Evolutionary conservation across 2,113 vertebrate species (phyloP).

Genomic region (Panurus biarmicus): DNA sequence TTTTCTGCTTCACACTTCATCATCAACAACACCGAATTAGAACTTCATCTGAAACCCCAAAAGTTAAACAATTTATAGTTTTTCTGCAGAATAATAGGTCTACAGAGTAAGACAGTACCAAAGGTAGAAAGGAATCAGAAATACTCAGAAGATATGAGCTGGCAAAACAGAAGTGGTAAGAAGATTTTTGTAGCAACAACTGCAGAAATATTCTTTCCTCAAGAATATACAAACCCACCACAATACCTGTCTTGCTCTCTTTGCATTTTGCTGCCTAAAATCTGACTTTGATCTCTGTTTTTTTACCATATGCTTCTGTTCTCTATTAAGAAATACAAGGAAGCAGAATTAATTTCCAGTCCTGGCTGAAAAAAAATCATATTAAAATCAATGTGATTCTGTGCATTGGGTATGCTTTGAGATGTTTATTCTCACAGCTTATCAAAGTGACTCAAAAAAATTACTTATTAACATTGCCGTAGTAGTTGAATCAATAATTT

Average conservation of each 20-base stretch:
- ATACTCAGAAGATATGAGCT: not conserved
- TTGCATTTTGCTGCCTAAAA: not conserved
- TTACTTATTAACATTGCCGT: not conserved
- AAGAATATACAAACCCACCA: not conserved
- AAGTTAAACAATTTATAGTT: not conserved
- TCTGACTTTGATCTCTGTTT: not conserved
- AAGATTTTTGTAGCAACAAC: not conserved
- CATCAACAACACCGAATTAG: not conserved
- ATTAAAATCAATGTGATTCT: not conserved
- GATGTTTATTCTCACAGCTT: not conserved
- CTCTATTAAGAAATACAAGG: not conserved
- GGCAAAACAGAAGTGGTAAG: not conserved
- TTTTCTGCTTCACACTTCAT: not conserved
- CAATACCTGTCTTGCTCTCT: not conserved
- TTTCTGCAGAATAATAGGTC: not conserved
- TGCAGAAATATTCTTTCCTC: not conserved
- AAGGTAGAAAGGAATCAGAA: not conserved
- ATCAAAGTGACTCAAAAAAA: not conserved
- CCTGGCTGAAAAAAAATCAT: not conserved
- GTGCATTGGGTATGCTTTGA: not conserved
- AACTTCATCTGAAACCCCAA: not conserved
- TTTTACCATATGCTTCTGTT: not conserved
- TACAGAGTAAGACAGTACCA: not conserved
- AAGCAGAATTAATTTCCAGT: not conserved
- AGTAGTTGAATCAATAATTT: not conserved